Evolutionary conservation across 2,888 invertebrate species (phyloP).

Genomic region (Andricus curvator): DNA sequence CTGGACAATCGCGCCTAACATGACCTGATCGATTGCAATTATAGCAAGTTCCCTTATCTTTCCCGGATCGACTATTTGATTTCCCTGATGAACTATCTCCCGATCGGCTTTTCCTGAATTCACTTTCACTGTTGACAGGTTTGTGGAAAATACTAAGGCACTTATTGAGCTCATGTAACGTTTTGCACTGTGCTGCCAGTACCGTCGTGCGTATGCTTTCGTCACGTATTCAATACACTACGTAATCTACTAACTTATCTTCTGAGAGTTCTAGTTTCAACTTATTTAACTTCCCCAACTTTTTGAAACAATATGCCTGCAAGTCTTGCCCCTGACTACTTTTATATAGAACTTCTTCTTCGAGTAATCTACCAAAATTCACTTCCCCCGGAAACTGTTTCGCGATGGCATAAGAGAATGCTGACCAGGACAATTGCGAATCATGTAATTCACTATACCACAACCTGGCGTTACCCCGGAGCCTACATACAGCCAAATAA

Average conservation of each 20-base stretch:
- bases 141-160: constrained; percentile 37
- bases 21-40: too few species aligned
- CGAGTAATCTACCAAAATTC: constrained; percentile 48
- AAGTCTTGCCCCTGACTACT: constrained; percentile 48
- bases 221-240: constrained; percentile 53
- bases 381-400: constrained; percentile 51
- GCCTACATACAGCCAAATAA: constrained; percentile 49
- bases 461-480: constrained; percentile 50
- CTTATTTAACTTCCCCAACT: constrained; percentile 45
- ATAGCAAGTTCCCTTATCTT: too few species aligned
- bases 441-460: constrained; percentile 51
- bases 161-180: constrained; percentile 45
- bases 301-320: constrained; percentile 51
- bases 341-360: constrained; percentile 43
- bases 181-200: constrained; percentile 40
- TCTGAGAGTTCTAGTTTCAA: constrained; percentile 50
- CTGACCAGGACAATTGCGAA: constrained; percentile 46
- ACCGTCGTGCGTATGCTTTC: constrained; percentile 45
- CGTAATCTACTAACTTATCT: constrained; percentile 46
- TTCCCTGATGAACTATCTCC: too few species aligned
- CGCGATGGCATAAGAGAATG: constrained; percentile 45
- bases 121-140: too few species aligned
- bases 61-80: too few species aligned
- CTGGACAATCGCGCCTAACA: too few species aligned
- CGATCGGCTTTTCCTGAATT: too few species aligned